phyloP scores from a whole-genome alignment of 2,797 vertebrate genomes.

The Galago senegalensis region DNA sequence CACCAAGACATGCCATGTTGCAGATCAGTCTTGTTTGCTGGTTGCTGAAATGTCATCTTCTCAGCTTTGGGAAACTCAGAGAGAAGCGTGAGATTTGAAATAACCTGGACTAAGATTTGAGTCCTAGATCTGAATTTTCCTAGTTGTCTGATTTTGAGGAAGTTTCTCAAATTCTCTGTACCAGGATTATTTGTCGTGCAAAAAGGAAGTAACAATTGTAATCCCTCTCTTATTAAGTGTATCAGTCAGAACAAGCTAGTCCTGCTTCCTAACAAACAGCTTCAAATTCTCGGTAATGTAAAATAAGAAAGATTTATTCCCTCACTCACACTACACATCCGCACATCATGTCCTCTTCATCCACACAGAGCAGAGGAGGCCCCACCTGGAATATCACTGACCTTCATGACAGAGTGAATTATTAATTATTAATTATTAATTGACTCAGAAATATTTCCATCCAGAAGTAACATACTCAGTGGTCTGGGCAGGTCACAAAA shows the following conservation, averaged over 20 bases:
- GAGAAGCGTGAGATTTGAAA: background rate
- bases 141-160: background rate
- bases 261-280: slow-evolving; percentile 29
- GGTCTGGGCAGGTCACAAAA: background rate
- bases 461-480: background rate
- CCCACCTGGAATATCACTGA: background rate
- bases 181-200: background rate
- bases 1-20: background rate
- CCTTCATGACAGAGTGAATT: background rate
- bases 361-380: background rate
- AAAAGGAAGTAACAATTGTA: background rate
- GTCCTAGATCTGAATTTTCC: background rate
- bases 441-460: slow-evolving; percentile 4
- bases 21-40: background rate
- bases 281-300: background rate
- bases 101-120: background rate
- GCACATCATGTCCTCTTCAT: background rate
- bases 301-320: background rate
- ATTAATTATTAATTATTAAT: background rate
- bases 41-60: background rate
- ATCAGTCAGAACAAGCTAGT: background rate
- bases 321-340: background rate
- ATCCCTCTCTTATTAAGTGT: background rate
- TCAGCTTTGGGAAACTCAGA: background rate
- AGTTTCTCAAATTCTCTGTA: background rate